These are phyloP conservation scores for Meriones unguiculatus DNA, from an alignment of 2,113 vertebrate species.

Conservation along the genomic window DNA sequence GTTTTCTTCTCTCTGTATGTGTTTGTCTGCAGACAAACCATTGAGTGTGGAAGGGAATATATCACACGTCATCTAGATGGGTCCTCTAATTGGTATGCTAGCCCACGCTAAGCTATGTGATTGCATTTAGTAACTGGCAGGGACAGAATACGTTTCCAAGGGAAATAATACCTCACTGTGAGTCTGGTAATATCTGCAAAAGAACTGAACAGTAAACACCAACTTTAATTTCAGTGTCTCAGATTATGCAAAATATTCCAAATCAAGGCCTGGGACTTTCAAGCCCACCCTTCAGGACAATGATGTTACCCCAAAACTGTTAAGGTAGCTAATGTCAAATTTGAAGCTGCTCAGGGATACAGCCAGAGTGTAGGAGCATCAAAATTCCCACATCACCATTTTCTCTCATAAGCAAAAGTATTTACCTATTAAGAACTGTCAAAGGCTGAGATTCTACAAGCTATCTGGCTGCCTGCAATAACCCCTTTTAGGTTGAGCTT, in stretches of 20 bases:
- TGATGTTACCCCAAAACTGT: slow-evolving; percentile 81
- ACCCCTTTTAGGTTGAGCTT: slow-evolving; percentile 83
- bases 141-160: slow-evolving; percentile 87
- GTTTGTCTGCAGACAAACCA: slow-evolving; percentile 81
- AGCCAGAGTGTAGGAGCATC: slow-evolving; percentile 72
- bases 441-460: slow-evolving; percentile 76
- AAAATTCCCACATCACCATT: slow-evolving; percentile 82
- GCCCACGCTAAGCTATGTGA: slow-evolving; percentile 86
- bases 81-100: slow-evolving; percentile 88
- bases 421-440: slow-evolving; percentile 86
- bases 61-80: slow-evolving; percentile 70
- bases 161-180: slow-evolving; percentile 87
- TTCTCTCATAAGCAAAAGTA: slow-evolving; percentile 84
- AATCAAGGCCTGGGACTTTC: slow-evolving; percentile 81
- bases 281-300: slow-evolving; percentile 73
- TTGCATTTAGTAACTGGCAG: slow-evolving; percentile 86
- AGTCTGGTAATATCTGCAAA: slow-evolving; percentile 83
- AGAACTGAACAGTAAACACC: slow-evolving; percentile 87
- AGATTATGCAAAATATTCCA: slow-evolving; percentile 86
- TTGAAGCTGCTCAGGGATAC: slow-evolving; percentile 76
- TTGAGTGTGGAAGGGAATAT: slow-evolving; percentile 78
- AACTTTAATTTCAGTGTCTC: slow-evolving; percentile 87
- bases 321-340: slow-evolving; percentile 83
- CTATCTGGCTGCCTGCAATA: slow-evolving; percentile 77
- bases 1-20: slow-evolving; percentile 77